A percentile compares a stretch with the other conserved stretches of the same genome.
phyloP scores from a whole-genome alignment of 2,888 invertebrate genomes.

The Caenorhabditis virilis region DNA sequence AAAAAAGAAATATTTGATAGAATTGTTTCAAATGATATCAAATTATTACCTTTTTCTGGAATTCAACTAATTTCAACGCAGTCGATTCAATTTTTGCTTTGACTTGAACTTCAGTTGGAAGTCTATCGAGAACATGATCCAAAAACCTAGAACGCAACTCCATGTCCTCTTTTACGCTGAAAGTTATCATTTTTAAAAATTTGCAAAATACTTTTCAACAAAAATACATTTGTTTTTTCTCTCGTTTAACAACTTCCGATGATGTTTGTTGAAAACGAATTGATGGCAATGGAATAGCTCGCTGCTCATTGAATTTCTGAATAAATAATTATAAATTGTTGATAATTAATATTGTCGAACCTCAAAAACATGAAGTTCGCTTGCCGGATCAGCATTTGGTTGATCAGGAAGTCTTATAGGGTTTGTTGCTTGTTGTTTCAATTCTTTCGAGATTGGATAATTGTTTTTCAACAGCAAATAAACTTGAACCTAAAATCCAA shows the following conservation, averaged over 20 bases:
- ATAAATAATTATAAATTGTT: background rate
- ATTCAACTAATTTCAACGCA: slow-evolving; percentile 89
- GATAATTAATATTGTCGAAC: background rate
- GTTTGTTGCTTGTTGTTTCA: background rate
- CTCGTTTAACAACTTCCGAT: slow-evolving; percentile 1
- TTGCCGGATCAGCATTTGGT: background rate
- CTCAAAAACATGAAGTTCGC: background rate
- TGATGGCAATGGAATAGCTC: too few relatives aligned
- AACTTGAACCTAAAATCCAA: background rate
- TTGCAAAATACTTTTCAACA: background rate
- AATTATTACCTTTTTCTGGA: slow-evolving; percentile 77
- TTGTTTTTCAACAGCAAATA: background rate
- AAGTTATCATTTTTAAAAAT: background rate
- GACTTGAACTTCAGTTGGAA: slow-evolving; percentile 86
- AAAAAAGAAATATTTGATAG: background rate
- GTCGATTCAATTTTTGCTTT: slow-evolving; percentile 93
- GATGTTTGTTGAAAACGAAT: background rate
- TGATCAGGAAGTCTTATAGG: background rate
- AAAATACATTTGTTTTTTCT: background rate
- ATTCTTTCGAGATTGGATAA: background rate
- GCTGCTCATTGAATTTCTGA: too few relatives aligned
- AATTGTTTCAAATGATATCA: background rate
- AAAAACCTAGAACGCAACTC: slow-evolving; percentile 72
- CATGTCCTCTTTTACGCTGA: slow-evolving; percentile 6
- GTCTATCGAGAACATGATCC: slow-evolving; percentile 79